Base-by-base conservation (phyloP, 2,113 vertebrate genomes). In the Lepus europaeus region DNA sequence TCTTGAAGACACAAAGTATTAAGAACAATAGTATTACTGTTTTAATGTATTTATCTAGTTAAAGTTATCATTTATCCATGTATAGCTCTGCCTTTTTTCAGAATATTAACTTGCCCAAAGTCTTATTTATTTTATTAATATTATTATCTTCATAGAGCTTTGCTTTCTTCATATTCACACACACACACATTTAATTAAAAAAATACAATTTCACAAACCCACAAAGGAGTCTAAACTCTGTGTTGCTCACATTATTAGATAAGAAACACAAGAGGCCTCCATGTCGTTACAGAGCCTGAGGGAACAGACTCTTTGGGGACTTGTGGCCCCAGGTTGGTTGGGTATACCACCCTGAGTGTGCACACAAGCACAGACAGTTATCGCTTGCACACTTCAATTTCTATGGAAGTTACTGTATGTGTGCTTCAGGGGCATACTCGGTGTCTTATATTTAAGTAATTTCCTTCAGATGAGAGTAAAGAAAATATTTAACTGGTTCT, bases 91-190 rank as follows among this genome's bases (percentile, higher is more conserved):
- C 56, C 4, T 82, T 59, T 59, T 59, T 59, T 16, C 56, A 59
- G 56, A 59, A 59, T 19, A 59, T 59, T 59, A 14, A 59, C 56
- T 59, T 59, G 56, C 56, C 14, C 56, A 59, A 91, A n/a, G 53
- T 76, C 33, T 36, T 45, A 74, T 68, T 95, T 36, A 89, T 73
- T 94, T 90, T 39, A 49, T 90, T 85, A 14, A 31, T 61, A 74
- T 39, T 49, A 36, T 64, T 95, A 87, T 2, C 29, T 94, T 27
- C 36, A 17, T 19, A 36, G 36, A 39, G 17, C 45, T 56, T 6
- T 74, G 31, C 7, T 59, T 87, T 78, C 13, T 79, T 23, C n/a
- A 61, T 45, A 39, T 49, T 70, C 56, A 2, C 14, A 49, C 69
- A 76, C 2, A 79, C 29, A 76, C 10, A 39, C 0, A 87, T 39